Base-by-base conservation (phyloP, 1,140 invertebrate genomes). In the Tetragnatha versicolor region DNA sequence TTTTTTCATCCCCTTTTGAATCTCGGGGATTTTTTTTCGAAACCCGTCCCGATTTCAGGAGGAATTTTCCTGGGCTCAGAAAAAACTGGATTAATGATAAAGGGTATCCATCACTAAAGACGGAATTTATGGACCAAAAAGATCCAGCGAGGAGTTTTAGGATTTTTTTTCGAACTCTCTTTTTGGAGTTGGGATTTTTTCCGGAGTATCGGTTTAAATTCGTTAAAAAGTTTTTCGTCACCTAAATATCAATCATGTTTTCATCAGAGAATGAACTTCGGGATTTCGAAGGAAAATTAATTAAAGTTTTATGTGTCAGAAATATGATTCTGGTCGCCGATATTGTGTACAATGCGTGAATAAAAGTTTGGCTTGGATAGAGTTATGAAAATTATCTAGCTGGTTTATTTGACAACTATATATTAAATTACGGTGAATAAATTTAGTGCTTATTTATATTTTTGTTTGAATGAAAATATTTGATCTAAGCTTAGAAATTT, bases 91-190 rank as follows among this genome's bases (percentile, higher is more conserved):
- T 77, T 77, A 77, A 77, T 77, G 73, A 77, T 77, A 77, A 77
- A 77, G 60, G 31, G 61, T 65, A 77, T 77, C 73, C 73, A 77
- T 77, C 73, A 77, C 61, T 20, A 20, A 29, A 53, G 73, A 65
- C 73, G 61, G 73, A 66, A 65, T 77, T 77, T 77, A 77, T 77
- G 73, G 72, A 77, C 73, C 73, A 77, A 77, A 77, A 66, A 77
- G 73, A 77, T 77, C 49, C 60, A 33, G 39, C 27, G 42, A 75
- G 27, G 27, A 60, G 14, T 39, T 58, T 73, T 53, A 33, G 7
- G 9, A 12, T 58, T 73, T 51, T 31, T 58, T 53, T 31, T n/a
- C 14, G n/a, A n/a, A n/a, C n/a, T 76, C 53, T 63, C 65, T 76
- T 65, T 61, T 33, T 53, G 2, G 31, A 29, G 49, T 60, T 42